Percentiles rank a stretch among this genome's conserved stretches.
These are phyloP conservation scores for Catostylus mosaicus DNA, from an alignment of 30 jellyfish, hydroid and myxozoan species.

Conservation along the genomic window DNA sequence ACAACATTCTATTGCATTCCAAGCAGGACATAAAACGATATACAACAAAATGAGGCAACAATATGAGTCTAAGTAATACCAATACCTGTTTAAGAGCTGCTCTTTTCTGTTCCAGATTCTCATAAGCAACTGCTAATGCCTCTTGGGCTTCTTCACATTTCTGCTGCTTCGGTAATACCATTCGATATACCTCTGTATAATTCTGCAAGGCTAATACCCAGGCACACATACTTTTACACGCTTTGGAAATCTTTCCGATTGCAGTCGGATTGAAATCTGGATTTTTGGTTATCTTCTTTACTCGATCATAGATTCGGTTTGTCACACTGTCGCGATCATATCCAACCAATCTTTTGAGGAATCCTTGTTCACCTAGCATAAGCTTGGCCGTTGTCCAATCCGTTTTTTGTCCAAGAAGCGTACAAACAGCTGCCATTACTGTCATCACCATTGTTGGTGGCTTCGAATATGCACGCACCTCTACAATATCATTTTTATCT, in stretches of 20 bases:
- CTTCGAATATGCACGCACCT: conserved; percentile 86
- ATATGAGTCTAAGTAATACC: too few relatives aligned
- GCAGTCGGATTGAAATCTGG: conserved; percentile 87
- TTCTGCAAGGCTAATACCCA: conserved; percentile 95
- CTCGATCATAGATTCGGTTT: conserved; percentile 70
- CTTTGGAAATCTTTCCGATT: conserved; percentile 91
- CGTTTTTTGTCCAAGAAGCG: conserved; percentile 85
- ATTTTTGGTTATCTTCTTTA: conserved; percentile 77
- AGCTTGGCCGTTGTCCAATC: conserved; percentile 92
- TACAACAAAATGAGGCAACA: too few relatives aligned
- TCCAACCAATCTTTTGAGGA: conserved; percentile 70
- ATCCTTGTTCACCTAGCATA: conserved; percentile 88
- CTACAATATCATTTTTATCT: conserved; percentile 90
- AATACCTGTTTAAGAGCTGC: conserved; percentile 73
- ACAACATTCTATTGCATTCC: too few relatives aligned
- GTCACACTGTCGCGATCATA: conserved; percentile 81
- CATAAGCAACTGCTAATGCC: conserved; percentile 74
- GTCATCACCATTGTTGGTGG: conserved; percentile 98
- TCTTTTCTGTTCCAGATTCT: conserved; percentile 64
- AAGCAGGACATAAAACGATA: too few relatives aligned
- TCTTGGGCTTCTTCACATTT: conserved; percentile 88
- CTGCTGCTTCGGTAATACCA: conserved; percentile 88
- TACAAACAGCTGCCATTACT: conserved; percentile 93
- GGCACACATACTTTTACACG: conserved; percentile 93
- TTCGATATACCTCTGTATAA: conserved; percentile 81